Base-by-base conservation (phyloP, 2,113 vertebrate genomes). In the Pycnonotus jocosus region DNA sequence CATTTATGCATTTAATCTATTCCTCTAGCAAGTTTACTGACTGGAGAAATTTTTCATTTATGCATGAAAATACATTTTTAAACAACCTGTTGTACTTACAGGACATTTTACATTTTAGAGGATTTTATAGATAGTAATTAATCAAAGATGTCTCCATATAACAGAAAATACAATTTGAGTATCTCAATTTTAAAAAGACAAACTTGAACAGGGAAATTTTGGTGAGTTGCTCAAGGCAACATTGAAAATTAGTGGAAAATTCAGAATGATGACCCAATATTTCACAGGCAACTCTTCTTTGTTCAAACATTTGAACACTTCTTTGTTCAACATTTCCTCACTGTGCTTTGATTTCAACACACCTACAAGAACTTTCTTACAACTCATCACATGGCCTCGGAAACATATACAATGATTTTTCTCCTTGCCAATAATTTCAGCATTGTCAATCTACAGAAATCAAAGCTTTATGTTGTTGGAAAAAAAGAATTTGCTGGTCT, bases 1-100 rank as follows among this genome's bases (percentile, higher is more conserved):
- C 25, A 51, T 68, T 91, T 93, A 53, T 88, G 50, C 25, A 71
- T 95, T 95, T 89, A 91, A 83, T 92, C 44, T 88, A 74, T 65
- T 84, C 15, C 8, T 77, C 25, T 42, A 69, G 11, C 10, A 93
- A 73, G 83, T 74, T 45, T 92, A 92, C 31, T 76, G 42, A 65
- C 35, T 77, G 11, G 24, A 90, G 45, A 76, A 72, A 71, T 91
- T 73, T 90, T 71, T 83, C 47, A 86, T 93, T 81, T 79, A 68
- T 71, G 21, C 48, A 45, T 79, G 45, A 86, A 92, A 90, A 90
- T 65, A 28, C 38, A 16, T 71, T 68, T 47, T 93, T 66, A 87
- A 95, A 38, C 25, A 53, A 50, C 31, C 8, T 68, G 68, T 86
- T 56, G 88, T 38, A 53, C 25, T 74, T 71, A 81, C 7, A 57